phyloP scores from a whole-genome alignment of 1,140 invertebrate species.

The Drosophila pectinifera region DNA sequence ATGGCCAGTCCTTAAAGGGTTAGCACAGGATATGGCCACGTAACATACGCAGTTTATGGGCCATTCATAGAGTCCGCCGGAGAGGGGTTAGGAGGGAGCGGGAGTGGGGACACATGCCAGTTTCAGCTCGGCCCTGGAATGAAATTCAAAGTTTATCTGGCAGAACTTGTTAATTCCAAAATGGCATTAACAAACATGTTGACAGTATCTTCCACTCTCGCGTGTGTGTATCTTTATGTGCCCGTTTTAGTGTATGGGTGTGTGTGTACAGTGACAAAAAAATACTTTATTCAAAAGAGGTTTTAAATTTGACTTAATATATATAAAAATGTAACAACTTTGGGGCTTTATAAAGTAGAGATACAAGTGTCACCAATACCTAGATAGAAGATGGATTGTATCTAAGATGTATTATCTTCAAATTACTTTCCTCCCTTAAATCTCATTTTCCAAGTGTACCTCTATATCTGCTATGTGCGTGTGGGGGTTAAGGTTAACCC shows the following conservation, averaged over 20 bases:
- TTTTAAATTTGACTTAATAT: not conserved
- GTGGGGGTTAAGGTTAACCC: conserved; percentile 11
- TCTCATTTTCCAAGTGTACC: conserved; percentile 8
- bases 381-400: no score
- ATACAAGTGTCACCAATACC: no score
- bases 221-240: conserved; percentile 54
- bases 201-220: conserved; percentile 63
- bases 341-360: no score
- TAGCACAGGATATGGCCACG: conserved; percentile 22
- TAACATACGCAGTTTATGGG: conserved; percentile 50
- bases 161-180: conserved; percentile 80
- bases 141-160: conserved; percentile 81
- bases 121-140: conserved; percentile 53
- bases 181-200: conserved; percentile 78
- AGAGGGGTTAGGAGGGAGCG: not conserved
- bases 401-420: not conserved
- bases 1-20: conserved; percentile 17
- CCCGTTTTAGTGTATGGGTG: not conserved
- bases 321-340: not conserved
- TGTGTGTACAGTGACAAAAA: not conserved
- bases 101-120: conserved; percentile 27
- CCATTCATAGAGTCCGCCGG: conserved; percentile 17
- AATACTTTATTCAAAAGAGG: not conserved
- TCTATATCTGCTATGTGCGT: not conserved
- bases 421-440: no score